phyloP scores from a whole-genome alignment of 2,888 invertebrate species.

The Eulithis testata region DNA sequence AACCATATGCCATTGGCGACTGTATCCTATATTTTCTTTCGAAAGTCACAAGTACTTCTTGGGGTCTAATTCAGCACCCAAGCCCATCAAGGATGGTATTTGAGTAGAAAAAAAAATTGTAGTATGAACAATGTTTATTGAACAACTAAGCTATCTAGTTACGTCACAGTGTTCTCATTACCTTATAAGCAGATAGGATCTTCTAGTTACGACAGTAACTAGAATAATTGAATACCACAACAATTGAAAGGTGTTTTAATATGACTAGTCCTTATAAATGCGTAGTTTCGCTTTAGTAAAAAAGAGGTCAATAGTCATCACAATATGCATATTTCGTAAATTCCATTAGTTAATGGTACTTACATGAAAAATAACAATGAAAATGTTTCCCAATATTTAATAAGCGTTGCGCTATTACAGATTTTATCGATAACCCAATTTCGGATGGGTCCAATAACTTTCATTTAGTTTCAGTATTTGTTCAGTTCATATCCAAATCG shows the following conservation, averaged over 20 bases:
- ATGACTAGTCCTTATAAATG: neutral
- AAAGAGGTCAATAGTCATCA: slow-evolving; percentile 9
- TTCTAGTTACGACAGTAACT: neutral
- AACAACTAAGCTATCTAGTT: no score
- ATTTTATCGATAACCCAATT: slow-evolving; percentile 53
- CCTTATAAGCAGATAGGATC: no score
- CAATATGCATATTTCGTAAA: slow-evolving; percentile 5
- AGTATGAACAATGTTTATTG: no score
- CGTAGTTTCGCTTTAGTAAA: neutral
- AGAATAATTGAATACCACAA: slow-evolving; percentile 1
- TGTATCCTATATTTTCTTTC: no score
- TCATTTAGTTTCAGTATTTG: slow-evolving; percentile 38
- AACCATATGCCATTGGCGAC: no score
- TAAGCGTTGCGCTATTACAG: slow-evolving; percentile 30
- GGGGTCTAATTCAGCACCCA: no score
- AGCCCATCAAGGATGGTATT: no score
- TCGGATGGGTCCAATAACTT: slow-evolving; percentile 4
- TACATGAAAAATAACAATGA: slow-evolving; percentile 15
- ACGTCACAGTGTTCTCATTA: no score
- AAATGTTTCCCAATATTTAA: slow-evolving; percentile 33
- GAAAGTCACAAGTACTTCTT: no score
- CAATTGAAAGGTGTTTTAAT: neutral
- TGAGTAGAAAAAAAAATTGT: no score
- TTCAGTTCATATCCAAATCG: slow-evolving; percentile 17
- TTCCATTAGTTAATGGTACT: slow-evolving; percentile 3